phyloP scores from a whole-genome alignment of 2,113 vertebrate species.

The western clawed frog (Xenopus tropicalis) region UCB_Xtro_10.0 CM004446.2:77527001-77527500 shows the following conservation, averaged over 20 bases:
- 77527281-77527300: no score
- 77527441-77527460: constrained; percentile 38
- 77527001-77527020: no score
- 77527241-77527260: no score
- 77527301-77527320: neutral
- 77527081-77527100: constrained; percentile 68
- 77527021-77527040: neutral
- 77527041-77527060: neutral
- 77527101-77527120: constrained; percentile 58
- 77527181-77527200: constrained; percentile 39
- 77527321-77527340: neutral
- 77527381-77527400: neutral
- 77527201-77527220: constrained; percentile 45
- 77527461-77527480: constrained; percentile 17
- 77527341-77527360: no score
- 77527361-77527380: no score
- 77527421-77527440: constrained; percentile 52
- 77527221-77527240: constrained; percentile 23
- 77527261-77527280: no score
- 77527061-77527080: constrained; percentile 62
- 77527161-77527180: constrained; percentile 54
- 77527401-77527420: neutral
- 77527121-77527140: constrained; percentile 65
- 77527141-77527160: constrained; percentile 7
- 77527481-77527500: constrained; percentile 14